Conservation (phyloP, 2,888 invertebrate species). For the Caenorhabditis sp. region DNA sequence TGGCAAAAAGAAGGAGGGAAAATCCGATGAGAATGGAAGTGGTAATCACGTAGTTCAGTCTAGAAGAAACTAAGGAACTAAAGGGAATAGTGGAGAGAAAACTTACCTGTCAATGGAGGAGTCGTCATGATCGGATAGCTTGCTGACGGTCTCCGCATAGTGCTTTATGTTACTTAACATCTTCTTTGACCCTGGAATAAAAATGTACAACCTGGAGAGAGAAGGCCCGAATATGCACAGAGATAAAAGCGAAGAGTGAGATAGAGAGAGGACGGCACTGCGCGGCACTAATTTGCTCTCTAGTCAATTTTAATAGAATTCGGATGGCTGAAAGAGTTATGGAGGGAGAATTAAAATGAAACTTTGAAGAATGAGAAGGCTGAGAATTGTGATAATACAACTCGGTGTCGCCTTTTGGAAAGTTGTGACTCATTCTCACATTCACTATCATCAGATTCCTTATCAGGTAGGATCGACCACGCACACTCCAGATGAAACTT, state of each 20-base stretch:
- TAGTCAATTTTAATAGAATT: too few relatives aligned
- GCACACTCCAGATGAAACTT: too few relatives aligned
- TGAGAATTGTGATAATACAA: too few relatives aligned
- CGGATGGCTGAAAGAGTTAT: too few relatives aligned
- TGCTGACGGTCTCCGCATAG: constrained; percentile 32
- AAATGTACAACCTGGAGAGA: neutral
- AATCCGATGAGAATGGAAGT: constrained; percentile 80
- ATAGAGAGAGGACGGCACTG: constrained; percentile 17
- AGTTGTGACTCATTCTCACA: too few relatives aligned
- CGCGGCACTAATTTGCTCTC: constrained; percentile 7
- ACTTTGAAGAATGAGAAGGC: too few relatives aligned
- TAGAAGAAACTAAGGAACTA: constrained; percentile 14
- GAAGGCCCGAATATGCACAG: neutral
- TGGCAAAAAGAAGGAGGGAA: constrained; percentile 80
- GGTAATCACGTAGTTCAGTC: constrained; percentile 80
- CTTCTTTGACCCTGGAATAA: constrained; percentile 16
- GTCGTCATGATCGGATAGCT: constrained; percentile 76
- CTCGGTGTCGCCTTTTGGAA: too few relatives aligned
- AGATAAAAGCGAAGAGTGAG: neutral
- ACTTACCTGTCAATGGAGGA: constrained; percentile 80
- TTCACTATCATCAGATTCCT: too few relatives aligned
- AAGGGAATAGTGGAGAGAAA: neutral
- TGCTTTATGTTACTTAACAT: constrained; percentile 58
- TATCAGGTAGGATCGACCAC: too few relatives aligned
- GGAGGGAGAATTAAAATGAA: too few relatives aligned